Conservation (phyloP, 2,797 vertebrate species). For the Microchirus variegatus region DNA sequence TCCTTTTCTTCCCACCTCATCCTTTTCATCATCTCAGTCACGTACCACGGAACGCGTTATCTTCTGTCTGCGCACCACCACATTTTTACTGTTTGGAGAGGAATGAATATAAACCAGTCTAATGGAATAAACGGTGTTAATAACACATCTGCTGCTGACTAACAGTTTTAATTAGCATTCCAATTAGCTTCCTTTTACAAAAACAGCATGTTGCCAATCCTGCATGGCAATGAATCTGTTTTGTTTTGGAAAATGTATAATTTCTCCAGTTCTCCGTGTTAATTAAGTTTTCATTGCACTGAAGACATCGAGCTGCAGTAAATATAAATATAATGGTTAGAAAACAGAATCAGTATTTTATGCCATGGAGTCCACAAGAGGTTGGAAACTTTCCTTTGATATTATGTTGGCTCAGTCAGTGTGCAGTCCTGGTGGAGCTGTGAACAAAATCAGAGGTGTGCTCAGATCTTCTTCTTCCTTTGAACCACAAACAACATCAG, state of each 20-base stretch:
- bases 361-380: too few relatives aligned
- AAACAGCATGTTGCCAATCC: slow-evolving; percentile 4
- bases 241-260: neutral
- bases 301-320: too few relatives aligned
- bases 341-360: too few relatives aligned
- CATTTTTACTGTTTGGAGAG: neutral
- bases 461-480: too few relatives aligned
- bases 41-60: too few relatives aligned
- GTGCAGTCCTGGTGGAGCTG: too few relatives aligned
- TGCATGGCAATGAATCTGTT: neutral
- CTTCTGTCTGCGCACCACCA: neutral
- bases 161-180: slow-evolving; percentile 41
- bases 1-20: neutral
- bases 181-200: slow-evolving; percentile 30
- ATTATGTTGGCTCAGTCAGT: too few relatives aligned
- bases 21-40: neutral
- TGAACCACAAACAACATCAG: too few relatives aligned
- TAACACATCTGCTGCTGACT: slow-evolving; percentile 17
- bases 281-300: neutral
- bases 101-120: slow-evolving; percentile 12
- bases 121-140: slow-evolving; percentile 28
- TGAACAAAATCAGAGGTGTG: too few relatives aligned
- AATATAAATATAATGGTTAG: too few relatives aligned
- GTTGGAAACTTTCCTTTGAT: too few relatives aligned
- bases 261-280: neutral